Evolutionary conservation across 2,888 invertebrate species (phyloP), one percentile per base, ranked within the genome.

Genomic region (Leptopilina myrica): DNA sequence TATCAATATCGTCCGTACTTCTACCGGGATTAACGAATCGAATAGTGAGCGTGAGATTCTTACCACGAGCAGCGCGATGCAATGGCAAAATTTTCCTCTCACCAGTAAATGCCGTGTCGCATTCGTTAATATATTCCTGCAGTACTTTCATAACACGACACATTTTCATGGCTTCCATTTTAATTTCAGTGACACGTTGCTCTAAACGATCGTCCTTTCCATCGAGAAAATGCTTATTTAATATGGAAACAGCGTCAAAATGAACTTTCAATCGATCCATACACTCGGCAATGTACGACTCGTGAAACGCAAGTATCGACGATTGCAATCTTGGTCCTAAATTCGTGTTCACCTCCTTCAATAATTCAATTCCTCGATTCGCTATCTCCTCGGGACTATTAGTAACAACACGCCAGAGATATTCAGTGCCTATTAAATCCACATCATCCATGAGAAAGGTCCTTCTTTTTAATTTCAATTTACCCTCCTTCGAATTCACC

Each of bases 341-440:
- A 92, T 98, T 98, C 73, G 98, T 98, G 90, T 97, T 97, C 81
- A 98, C 97, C 93, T 98, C 98, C 88, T 97, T 96, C 80, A 99
- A 92, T 85, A 99, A 93, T 92, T 97, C 96, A 85, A 98, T 98
- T 26, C 97, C 99, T 87, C 98, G 96, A 88, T 95, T 95, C 12
- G 98, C 98, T 86, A 99, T 98, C 87, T 98, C 98, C 90, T 98
- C 98, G 1, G 96, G 95, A 85, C 98, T 97, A 85, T 96, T 95
- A 33, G 98, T 96, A 85, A 98, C 97, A 53, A 97, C 97, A 92
- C 96, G 94, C 99, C 99, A 99, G 87, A 99, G 93, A 93, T 99
- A 99, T 92, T 99, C 98, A 90, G 97, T 95, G 84, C 99, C 99
- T 90, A 98, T 97, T 89, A 99, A 94, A 93, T 98, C 98, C 86